Base-by-base conservation (phyloP, 1,140 invertebrate species). In the Neodiprion pinetum region DNA sequence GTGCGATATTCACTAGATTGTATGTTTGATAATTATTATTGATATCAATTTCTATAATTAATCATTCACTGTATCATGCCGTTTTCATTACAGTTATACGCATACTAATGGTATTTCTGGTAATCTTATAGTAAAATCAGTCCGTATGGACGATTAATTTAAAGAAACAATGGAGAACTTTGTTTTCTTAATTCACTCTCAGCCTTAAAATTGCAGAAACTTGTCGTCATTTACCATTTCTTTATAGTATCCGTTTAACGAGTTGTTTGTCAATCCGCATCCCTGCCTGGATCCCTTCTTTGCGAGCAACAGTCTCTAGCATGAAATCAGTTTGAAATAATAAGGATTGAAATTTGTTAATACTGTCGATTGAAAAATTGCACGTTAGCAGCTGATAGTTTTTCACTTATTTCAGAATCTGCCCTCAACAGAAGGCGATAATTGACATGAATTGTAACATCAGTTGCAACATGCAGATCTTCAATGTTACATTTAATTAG, bases 151-250 rank as follows among this genome's bases (percentile, higher is more conserved):
- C 77, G 79, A 80, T 80, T 73, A 79, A 79, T 81, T 74, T 78
- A 65, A 66, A 77, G 73, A 68, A 75, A 80, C 73, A 77, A 81
- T 79, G 73, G 73, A 72, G 78, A 77, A 79, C 74, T 72, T 74
- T 73, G 53, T 61, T 78, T 73, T 74, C 74, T 65, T 65, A 48
- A 70, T 7, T 65, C 75, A 72, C 48, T 74, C 65, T 76, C 69
- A 74, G 75, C 77, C 75, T 79, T 79, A 74, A 74, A 74, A 66
- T 78, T 70, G 74, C 72, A 79, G 76, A 68, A 23, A 75, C 70
- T 72, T 72, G 70, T 72, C 71, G 23, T 75, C 53, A 40, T 61
- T 61, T 61, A n/a, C n/a, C n/a, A 14, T 61, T 61, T 61, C n/a
- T 17, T 7, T 17, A 61, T 61, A 61, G 53, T 61, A 12, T 17